Evolutionary conservation across 53 echinoderm and acorn worm species (phyloP), one percentile per base, ranked within the genome.

Genomic region (Mesocentrotus franciscanus): DNA sequence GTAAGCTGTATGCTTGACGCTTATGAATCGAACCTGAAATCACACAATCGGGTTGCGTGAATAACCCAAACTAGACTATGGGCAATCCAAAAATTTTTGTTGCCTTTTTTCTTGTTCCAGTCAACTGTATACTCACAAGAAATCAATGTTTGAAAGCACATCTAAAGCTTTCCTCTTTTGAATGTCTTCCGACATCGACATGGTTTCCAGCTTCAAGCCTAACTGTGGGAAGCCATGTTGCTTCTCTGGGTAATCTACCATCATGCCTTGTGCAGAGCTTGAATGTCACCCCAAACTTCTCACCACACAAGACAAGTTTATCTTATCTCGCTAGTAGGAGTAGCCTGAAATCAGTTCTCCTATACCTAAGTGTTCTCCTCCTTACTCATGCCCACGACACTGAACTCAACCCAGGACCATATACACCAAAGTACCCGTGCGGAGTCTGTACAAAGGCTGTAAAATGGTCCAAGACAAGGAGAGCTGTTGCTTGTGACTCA

Each of bases 371-470:
- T 81, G 83, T 81, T 14, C 83, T 81, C 34, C 83, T 81, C 83
- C 34, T 81, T 15, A 81, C 83, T 8, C 83, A 81, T 81, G 76
- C 76, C 26, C 76, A 10, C 32, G 83, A 81, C 18, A 81, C 34
- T 20, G 83, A 81, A 33, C 36, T 34, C 18, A 33, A 81, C 18
- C 83, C 83, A 81, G 83, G 83, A 81, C 83, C 83, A 15, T 81
- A 81, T 20, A 81, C 83, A 18, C 83, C 36, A n/a, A 81, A 81
- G 83, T 81, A 81, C 34, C 83, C 83, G 2, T 81, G 83, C 24
- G 83, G 83, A 81, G 83, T 81, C 4, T 81, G 83, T 81, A 33
- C 33, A 33, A 81, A 81, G 83, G 83, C 83, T 9, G 83, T 81
- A 14, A 81, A 33, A 34, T 81, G 83, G 83, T 81, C 83, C 8